Percentiles rank a stretch among this genome's conserved stretches.
These are phyloP conservation scores for Sepioteuthis lessoniana DNA, from an alignment of 2,888 invertebrate genomes.

Conservation along the genomic window DNA sequence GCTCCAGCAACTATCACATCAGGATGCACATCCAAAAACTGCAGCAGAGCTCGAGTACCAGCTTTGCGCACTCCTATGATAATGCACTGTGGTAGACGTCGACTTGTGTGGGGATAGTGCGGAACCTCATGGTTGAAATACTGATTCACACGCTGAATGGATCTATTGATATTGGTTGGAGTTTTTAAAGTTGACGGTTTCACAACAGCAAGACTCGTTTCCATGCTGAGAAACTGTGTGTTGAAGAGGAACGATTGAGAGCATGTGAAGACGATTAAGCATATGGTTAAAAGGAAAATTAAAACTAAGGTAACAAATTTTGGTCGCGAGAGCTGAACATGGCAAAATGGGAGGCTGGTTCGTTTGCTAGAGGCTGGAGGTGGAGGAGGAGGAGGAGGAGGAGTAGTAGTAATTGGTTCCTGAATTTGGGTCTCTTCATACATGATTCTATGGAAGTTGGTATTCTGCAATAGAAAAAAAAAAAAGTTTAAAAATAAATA, in stretches of 20 bases:
- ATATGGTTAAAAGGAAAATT: background rate
- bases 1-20: slow-evolving; percentile 93
- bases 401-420: background rate
- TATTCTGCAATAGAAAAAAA: background rate
- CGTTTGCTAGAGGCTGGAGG: background rate
- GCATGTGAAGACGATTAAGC: background rate
- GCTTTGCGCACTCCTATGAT: slow-evolving; percentile 76
- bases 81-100: slow-evolving; percentile 74
- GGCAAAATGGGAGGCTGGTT: background rate
- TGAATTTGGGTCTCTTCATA: slow-evolving; percentile 33
- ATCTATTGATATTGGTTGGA: background rate
- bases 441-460: background rate
- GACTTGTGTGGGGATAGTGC: slow-evolving; percentile 57
- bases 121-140: background rate
- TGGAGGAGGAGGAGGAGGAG: too few species aligned
- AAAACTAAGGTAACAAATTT: background rate
- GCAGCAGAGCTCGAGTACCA: slow-evolving; percentile 75
- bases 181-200: background rate
- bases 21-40: slow-evolving; percentile 74
- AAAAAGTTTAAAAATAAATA: background rate
- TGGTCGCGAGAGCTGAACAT: background rate
- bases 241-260: background rate
- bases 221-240: background rate
- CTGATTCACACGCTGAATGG: background rate
- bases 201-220: background rate